Percentiles rank a stretch among this genome's conserved stretches.
Evolutionary conservation across 2,113 vertebrate species (phyloP).

Genomic region (Cheirogaleus medius): DNA sequence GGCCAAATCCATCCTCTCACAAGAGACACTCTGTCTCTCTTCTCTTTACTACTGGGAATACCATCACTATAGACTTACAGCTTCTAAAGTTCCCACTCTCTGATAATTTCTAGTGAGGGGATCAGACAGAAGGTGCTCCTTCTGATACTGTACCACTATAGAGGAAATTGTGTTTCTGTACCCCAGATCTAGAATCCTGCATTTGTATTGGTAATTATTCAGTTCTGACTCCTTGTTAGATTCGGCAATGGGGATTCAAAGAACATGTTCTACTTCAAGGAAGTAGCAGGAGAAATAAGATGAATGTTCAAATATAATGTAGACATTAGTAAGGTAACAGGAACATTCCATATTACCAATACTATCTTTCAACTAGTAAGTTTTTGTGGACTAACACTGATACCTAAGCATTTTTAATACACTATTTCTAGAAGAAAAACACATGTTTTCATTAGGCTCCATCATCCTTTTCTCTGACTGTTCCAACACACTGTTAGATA

Average conservation of each 20-base stretch:
- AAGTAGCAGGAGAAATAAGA: neutral
- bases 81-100: neutral
- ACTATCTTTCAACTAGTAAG: neutral
- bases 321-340: conserved; percentile 4
- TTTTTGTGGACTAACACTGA: neutral
- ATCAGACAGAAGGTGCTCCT: neutral
- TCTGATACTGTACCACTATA: neutral
- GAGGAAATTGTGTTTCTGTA: neutral
- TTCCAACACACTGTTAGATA: neutral
- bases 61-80: neutral
- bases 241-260: neutral
- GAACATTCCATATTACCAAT: neutral
- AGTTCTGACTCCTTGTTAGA: neutral
- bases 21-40: neutral
- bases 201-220: neutral
- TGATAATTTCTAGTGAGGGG: neutral
- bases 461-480: neutral
- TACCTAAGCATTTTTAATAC: neutral
- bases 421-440: neutral
- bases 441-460: neutral
- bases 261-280: neutral
- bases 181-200: neutral
- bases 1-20: neutral
- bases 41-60: neutral
- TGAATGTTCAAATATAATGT: neutral